Evolutionary conservation across 2,797 vertebrate species (phyloP), one percentile per base, ranked within the genome.

Genomic region (Girardinus metallicus): DNA sequence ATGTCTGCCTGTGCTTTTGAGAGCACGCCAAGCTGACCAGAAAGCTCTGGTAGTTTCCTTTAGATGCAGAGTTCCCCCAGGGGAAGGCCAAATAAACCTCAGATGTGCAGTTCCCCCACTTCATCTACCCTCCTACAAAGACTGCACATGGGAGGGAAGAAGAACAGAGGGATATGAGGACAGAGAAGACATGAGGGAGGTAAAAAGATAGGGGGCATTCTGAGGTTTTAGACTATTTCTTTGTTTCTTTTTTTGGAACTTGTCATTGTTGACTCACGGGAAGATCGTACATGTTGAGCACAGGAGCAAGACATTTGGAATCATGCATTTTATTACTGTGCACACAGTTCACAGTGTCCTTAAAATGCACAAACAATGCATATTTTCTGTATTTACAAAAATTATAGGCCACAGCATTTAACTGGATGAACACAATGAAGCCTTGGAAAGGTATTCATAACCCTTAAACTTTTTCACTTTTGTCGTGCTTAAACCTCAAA

Each of bases 41-140:
- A 95, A 90, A 95, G 87, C 79, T 77, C 87, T 93, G 92, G 89
- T 91, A 93, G 92, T 93, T 93, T 93, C 91, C 91, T 92, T 88
- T 86, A 94, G 92, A 94, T 92, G 77, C 88, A 89, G 88, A 92
- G 88, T 89, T 77, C 93, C 92, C 93, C 90, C 74, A 87, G 86
- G 86, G 92, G 83, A 78, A 84, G 78, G 29, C 86, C 84, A 95
- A 95, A 96, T 95, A 94, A 95, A 93, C 88, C 91, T 95, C 95
- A 95, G 93, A 95, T 96, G 95, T 94, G 90, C 82, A 86, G 80
- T 82, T 62, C 64, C 80, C 80, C 81, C 78, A 23, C 39, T 53
- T 80, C 64, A 43, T 60, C 77, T 43, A 73, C 26, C 60, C 66
- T 36, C 57, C 36, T 53, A 78, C 74, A 80, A 72, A 77, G 53